These are phyloP conservation scores for Ectobius pallidus DNA, from an alignment of 2,888 invertebrate species.

Conservation along the genomic window DNA sequence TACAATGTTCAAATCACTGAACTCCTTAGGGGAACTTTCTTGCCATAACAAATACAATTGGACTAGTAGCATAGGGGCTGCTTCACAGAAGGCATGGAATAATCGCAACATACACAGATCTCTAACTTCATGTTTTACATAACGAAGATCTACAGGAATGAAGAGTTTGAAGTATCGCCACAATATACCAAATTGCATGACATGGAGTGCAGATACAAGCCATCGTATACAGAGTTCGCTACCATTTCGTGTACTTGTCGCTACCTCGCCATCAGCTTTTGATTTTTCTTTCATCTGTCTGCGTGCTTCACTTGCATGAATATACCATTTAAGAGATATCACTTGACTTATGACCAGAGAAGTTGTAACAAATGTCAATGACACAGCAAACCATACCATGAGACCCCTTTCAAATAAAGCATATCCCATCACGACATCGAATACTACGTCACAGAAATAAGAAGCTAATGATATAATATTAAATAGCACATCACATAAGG, in stretches of 20 bases:
- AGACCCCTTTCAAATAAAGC: constrained; percentile 74
- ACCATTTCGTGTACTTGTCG: constrained; percentile 25
- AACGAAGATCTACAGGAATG: constrained; percentile 79
- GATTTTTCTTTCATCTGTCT: constrained; percentile 44
- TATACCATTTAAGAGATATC: constrained; percentile 77
- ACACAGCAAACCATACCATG: constrained; percentile 68
- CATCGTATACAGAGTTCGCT: constrained; percentile 59
- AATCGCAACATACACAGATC: constrained; percentile 76
- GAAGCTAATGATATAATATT: constrained; percentile 89
- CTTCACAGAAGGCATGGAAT: constrained; percentile 87
- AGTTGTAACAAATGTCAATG: constrained; percentile 71
- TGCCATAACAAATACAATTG: constrained; percentile 76
- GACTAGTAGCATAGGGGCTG: constrained; percentile 84
- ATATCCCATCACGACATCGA: constrained; percentile 85
- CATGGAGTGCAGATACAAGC: constrained; percentile 65
- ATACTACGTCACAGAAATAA: constrained; percentile 90
- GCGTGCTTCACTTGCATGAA: constrained; percentile 52
- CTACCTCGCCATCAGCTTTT: constrained; percentile 38
- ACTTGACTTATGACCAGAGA: constrained; percentile 79
- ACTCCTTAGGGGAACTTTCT: constrained; percentile 56
- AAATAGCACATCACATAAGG: constrained; percentile 89
- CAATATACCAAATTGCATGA: constrained; percentile 56
- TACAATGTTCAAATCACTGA: constrained; percentile 78
- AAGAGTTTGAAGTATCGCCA: constrained; percentile 81
- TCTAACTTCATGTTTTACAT: constrained; percentile 80